phyloP scores from a whole-genome alignment of 2,888 invertebrate species.

The Platycnemis pennipes region DNA sequence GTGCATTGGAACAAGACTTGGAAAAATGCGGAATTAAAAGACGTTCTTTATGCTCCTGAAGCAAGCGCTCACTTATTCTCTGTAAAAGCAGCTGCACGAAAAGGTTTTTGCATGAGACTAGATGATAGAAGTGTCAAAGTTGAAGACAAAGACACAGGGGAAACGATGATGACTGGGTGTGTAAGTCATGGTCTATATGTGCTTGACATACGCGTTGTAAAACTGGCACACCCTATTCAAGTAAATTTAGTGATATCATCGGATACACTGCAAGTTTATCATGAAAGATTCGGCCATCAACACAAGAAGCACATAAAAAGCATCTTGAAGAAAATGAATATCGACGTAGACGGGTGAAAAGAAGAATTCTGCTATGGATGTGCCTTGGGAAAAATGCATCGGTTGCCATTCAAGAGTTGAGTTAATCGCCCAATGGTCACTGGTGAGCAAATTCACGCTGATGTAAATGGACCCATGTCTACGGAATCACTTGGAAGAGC shows the following conservation, averaged over 20 bases:
- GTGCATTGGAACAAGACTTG: neutral
- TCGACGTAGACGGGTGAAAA: neutral
- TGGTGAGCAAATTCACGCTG: conserved; percentile 72
- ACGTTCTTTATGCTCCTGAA: neutral
- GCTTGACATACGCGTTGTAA: neutral
- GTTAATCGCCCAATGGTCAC: conserved; percentile 45
- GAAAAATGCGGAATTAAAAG: neutral
- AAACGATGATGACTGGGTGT: neutral
- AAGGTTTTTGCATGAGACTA: too few species aligned
- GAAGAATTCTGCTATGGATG: conserved; percentile 74
- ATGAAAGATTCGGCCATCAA: too few species aligned
- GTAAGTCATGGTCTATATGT: neutral
- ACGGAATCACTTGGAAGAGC: conserved; percentile 69
- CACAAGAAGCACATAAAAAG: too few species aligned
- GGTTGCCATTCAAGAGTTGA: conserved; percentile 68
- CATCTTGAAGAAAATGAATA: too few species aligned
- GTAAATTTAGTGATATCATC: neutral
- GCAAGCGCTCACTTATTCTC: neutral
- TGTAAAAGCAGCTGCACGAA: neutral
- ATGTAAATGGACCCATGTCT: conserved; percentile 72
- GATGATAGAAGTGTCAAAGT: too few species aligned
- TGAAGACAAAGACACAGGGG: too few species aligned
- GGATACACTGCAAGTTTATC: too few species aligned
- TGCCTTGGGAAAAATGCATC: conserved; percentile 71
- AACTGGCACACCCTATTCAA: neutral